Conservation (phyloP, 2,888 invertebrate genomes). For the Ormyrus thymus region DNA sequence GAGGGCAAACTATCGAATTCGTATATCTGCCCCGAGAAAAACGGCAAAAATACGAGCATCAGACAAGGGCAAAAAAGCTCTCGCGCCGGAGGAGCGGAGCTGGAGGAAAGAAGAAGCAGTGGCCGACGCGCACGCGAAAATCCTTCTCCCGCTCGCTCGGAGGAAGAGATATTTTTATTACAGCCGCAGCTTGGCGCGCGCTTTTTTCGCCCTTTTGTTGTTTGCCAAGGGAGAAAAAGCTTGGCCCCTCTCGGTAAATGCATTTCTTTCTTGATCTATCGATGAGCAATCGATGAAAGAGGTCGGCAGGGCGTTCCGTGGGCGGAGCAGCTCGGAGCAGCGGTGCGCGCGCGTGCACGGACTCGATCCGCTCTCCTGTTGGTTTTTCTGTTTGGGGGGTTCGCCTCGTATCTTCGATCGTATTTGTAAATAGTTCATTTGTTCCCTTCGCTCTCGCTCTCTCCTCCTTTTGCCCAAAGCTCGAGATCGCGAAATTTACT, state of each 20-base stretch:
- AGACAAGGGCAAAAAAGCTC: slow-evolving; percentile 20
- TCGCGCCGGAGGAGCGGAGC: slow-evolving; percentile 6
- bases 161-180: slow-evolving; percentile 45
- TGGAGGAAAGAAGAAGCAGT: not conserved
- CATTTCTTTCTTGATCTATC: slow-evolving; percentile 52
- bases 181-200: slow-evolving; percentile 1
- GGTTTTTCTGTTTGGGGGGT: slow-evolving; percentile 50
- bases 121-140: slow-evolving; percentile 7
- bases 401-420: slow-evolving; percentile 45
- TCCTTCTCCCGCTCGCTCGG: not conserved
- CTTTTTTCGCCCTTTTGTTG: not conserved
- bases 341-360: not conserved
- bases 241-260: slow-evolving; percentile 24
- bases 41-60: slow-evolving; percentile 46
- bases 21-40: slow-evolving; percentile 50
- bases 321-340: slow-evolving; percentile 45
- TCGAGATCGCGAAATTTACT: slow-evolving; percentile 28
- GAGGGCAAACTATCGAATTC: slow-evolving; percentile 50
- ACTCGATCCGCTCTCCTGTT: slow-evolving; percentile 35
- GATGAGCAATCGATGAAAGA: slow-evolving; percentile 56
- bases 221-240: slow-evolving; percentile 44
- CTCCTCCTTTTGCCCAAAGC: not conserved
- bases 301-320: slow-evolving; percentile 54
- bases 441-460: slow-evolving; percentile 14
- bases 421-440: slow-evolving; percentile 57